These are phyloP conservation scores for Deroptyus accipitrinus DNA, from an alignment of 2,113 vertebrate genomes.

Conservation along the genomic window DNA sequence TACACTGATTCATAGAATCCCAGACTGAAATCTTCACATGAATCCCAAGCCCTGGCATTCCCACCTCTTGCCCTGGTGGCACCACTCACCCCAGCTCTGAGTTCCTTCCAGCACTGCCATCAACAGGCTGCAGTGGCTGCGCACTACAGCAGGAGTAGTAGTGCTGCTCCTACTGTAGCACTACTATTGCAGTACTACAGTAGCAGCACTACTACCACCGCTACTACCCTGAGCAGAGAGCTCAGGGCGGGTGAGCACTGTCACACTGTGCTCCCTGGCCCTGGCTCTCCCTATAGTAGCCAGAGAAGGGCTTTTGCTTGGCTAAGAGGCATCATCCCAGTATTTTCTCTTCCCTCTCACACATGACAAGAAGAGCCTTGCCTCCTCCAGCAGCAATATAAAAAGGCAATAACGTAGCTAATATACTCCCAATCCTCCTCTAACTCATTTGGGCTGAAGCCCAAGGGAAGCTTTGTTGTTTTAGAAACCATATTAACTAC, in stretches of 20 bases:
- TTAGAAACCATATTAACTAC: not conserved
- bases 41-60: not conserved
- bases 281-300: fast-evolving
- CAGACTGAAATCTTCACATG: not conserved
- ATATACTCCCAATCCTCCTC: not conserved
- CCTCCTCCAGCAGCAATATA: not conserved
- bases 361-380: not conserved
- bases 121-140: not conserved
- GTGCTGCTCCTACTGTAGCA: not conserved
- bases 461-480: not conserved
- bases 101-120: not conserved
- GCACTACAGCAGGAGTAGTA: not conserved
- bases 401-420: not conserved
- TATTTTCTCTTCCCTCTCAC: not conserved
- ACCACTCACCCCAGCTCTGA: not conserved
- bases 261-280: not conserved
- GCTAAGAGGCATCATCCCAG: not conserved
- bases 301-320: not conserved
- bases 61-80: not conserved
- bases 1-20: not conserved
- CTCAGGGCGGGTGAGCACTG: not conserved
- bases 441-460: not conserved
- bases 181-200: not conserved
- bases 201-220: not conserved
- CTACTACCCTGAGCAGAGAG: not conserved